Evolutionary conservation across 2,113 vertebrate species (phyloP).

Genomic region (Hemiprocne comata): DNA sequence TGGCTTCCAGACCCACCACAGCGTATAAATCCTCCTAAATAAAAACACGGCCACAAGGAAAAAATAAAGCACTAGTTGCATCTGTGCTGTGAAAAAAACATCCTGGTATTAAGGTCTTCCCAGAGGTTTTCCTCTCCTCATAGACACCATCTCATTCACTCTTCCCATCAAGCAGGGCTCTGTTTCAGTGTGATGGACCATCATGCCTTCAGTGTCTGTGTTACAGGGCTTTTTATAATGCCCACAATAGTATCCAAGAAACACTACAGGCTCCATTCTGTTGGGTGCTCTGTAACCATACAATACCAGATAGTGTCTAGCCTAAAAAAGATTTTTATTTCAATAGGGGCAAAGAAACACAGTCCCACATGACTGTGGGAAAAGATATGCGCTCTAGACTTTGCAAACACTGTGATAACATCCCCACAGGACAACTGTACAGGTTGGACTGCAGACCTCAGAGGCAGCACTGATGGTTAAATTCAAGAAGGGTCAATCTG

Average conservation of each 20-base stretch:
- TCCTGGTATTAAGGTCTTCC: neutral
- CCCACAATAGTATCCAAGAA: neutral
- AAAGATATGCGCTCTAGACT: neutral
- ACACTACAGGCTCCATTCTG: neutral
- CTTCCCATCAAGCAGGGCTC: neutral
- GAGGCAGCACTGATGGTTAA: neutral
- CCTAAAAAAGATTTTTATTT: neutral
- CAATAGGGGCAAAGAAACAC: neutral
- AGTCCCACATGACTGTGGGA: neutral
- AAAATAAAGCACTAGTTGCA: neutral
- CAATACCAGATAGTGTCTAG: neutral
- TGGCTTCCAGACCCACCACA: neutral
- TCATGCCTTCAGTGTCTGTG: neutral
- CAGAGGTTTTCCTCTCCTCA: neutral
- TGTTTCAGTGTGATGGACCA: neutral
- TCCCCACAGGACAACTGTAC: neutral
- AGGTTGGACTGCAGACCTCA: fast-evolving
- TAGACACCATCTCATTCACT: neutral
- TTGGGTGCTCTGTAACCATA: neutral
- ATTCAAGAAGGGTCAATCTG: neutral
- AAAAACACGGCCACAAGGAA: fast-evolving
- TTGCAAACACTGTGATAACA: neutral
- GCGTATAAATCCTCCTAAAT: neutral
- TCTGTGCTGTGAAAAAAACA: neutral
- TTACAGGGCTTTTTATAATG: neutral